Base-by-base conservation (phyloP, 2,888 invertebrate species). In the Amphipyra berbera region DNA sequence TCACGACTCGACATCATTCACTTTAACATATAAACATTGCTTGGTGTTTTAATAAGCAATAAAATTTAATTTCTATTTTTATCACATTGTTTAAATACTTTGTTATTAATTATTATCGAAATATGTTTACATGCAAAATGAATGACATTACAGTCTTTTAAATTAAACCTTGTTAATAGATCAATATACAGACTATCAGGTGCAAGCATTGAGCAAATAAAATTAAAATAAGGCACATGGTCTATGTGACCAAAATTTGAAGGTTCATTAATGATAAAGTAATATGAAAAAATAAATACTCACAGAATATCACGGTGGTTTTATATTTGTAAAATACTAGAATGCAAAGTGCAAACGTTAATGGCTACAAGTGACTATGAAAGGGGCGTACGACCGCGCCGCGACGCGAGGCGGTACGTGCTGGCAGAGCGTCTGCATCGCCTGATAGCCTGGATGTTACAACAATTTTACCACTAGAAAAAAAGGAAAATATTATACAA, bases 141-240 rank as follows among this genome's bases (percentile, higher is more conserved):
- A 77, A 78, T 73, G 71, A 68, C 57, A 62, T 63, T 54, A 44
- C 38, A 67, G 72, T 61, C 68, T 71, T 71, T 68, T 50, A 64
- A 77, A 78, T 61, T 68, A 73, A 73, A 68, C 70, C 78, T 81
- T 83, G 78, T 76, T 74, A 82, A 82, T 78, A 84, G 73, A 80
- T 81, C 82, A 82, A 82, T 83, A 79, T 83, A 82, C 87, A 89
- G 89, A 90, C 90, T 89, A 91, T 89, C 88, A 90, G 89, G 89
- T 84, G 87, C 74, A 85, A 88, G 88, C 84, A 82, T 91, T 92
- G 90, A 92, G 91, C 90, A 92, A 92, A 91, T 82, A 68, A 93
- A 90, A 88, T 78, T 84, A 87, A 91, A 89, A 87, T 92, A 93
- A 94, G 93, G 92, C 92, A 93, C 92, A 84, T 84, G 89, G 89